Conservation (phyloP, 2,888 invertebrate species). For the Andrena dorsata region DNA sequence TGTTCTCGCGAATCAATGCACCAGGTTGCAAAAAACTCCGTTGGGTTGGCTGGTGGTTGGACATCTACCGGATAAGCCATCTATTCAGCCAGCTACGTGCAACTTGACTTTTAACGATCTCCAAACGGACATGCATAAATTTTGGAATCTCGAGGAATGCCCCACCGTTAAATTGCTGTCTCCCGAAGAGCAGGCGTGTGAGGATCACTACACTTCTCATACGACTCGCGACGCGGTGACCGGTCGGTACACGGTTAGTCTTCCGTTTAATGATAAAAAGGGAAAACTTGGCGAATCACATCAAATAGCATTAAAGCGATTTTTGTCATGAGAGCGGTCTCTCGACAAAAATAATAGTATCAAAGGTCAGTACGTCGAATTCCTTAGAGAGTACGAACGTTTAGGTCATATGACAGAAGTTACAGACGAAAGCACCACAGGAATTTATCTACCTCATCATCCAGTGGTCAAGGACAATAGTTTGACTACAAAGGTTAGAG, state of each 20-base stretch:
- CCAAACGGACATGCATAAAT: neutral
- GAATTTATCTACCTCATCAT: conserved; percentile 1
- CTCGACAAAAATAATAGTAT: neutral
- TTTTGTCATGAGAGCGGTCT: neutral
- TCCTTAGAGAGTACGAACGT: no score
- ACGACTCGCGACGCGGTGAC: neutral
- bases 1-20: neutral
- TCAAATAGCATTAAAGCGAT: neutral
- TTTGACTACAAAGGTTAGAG: no score
- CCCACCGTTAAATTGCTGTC: neutral
- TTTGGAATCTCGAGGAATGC: conserved; percentile 17
- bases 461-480: neutral
- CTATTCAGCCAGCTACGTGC: neutral
- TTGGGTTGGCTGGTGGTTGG: conserved; percentile 22
- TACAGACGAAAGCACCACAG: neutral
- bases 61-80: neutral
- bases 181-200: neutral
- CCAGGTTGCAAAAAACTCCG: neutral
- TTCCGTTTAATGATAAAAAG: no score
- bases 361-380: neutral
- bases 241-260: no score
- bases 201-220: neutral
- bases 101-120: neutral
- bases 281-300: neutral
- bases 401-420: no score